Conservation (phyloP, 2,888 invertebrate species). For the Napeogenes inachia region DNA sequence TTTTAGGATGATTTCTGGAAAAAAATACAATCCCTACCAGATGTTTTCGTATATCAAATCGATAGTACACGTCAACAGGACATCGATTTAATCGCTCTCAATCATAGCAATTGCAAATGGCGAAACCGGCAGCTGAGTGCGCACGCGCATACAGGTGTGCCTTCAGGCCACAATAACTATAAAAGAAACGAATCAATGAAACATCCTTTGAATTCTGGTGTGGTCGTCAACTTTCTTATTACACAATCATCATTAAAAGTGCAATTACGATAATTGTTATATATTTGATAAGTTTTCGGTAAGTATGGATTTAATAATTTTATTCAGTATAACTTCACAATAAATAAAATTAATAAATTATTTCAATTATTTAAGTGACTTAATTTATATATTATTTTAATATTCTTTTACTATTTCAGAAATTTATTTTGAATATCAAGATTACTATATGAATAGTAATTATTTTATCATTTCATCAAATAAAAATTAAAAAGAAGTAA, state of each 20-base stretch:
- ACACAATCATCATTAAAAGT: conserved; percentile 23
- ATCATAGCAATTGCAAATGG: conserved; percentile 28
- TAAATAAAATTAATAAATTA: too few relatives aligned
- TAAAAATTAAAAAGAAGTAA: too few relatives aligned
- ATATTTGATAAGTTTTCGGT: conserved; percentile 2
- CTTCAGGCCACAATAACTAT: conserved; percentile 8
- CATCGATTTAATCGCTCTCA: conserved; percentile 27
- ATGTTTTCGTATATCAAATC: conserved; percentile 12
- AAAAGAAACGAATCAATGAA: conserved; percentile 30
- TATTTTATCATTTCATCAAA: too few relatives aligned
- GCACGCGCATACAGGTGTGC: conserved; percentile 40
- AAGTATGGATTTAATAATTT: not conserved
- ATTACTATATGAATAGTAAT: too few relatives aligned
- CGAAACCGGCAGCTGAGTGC: conserved; percentile 29
- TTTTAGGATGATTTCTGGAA: too few relatives aligned
- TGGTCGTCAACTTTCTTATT: conserved; percentile 28
- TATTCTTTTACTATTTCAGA: too few relatives aligned
- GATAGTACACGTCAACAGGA: conserved; percentile 21
- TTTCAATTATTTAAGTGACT: not conserved
- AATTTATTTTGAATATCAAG: too few relatives aligned
- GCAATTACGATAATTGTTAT: conserved; percentile 29
- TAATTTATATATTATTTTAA: too few relatives aligned
- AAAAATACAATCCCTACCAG: conserved; percentile 7
- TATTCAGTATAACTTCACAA: not conserved
- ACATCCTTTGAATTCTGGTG: conserved; percentile 27